A percentile compares a stretch with the other conserved stretches of the same genome.
Conservation (phyloP, 2,888 invertebrate species). For the Hypomecis atomaria region DNA sequence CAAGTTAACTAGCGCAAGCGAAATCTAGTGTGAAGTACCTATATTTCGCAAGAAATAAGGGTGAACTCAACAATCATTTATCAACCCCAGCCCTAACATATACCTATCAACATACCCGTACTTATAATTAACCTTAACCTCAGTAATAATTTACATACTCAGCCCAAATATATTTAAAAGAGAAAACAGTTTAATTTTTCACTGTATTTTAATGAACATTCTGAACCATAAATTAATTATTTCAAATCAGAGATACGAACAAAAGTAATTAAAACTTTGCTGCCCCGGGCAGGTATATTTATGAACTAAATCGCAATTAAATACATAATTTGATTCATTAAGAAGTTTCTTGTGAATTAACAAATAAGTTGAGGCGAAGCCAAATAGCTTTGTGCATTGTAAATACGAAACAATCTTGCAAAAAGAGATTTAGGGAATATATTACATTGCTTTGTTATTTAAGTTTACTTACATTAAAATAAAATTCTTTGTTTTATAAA, state of each 20-base stretch:
- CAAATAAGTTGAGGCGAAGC: background rate
- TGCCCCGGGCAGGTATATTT: background rate
- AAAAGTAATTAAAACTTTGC: conserved; percentile 11
- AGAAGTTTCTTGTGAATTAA: background rate
- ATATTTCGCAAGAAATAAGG: too few species aligned
- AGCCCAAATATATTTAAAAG: background rate
- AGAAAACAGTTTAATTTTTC: conserved; percentile 22
- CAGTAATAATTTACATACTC: background rate
- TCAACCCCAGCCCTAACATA: background rate
- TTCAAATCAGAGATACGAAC: conserved; percentile 16
- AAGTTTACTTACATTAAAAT: too few species aligned
- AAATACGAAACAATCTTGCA: background rate
- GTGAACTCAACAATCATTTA: too few species aligned
- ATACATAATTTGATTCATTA: conserved; percentile 4
- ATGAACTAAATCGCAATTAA: conserved; percentile 10
- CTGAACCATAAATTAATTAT: conserved; percentile 17
- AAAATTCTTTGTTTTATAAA: too few species aligned
- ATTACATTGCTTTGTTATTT: too few species aligned
- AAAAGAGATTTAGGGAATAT: background rate
- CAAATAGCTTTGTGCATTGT: background rate
- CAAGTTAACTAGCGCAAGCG: too few species aligned
- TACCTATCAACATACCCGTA: background rate
- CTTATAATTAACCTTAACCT: background rate
- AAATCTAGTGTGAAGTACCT: too few species aligned
- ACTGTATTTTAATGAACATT: conserved; percentile 10